Percentiles rank a stretch among this genome's conserved stretches.
phyloP scores from a whole-genome alignment of 2,888 invertebrate genomes.

The Theodoxus fluviatilis region DNA sequence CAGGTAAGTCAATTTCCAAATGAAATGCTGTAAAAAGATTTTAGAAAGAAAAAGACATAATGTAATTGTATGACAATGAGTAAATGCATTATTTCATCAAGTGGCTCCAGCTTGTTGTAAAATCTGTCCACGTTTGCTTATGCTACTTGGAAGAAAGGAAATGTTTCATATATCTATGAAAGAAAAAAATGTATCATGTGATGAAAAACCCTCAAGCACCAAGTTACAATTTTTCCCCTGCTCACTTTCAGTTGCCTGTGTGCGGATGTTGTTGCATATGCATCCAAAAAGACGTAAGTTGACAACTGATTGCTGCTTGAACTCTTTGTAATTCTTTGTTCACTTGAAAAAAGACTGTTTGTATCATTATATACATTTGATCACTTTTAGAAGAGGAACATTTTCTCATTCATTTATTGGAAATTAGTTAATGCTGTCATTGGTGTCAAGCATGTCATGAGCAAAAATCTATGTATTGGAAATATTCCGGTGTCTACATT shows the following conservation, averaged over 20 bases:
- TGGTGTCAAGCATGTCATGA: no score
- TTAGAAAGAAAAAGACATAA: no score
- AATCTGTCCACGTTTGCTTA: no score
- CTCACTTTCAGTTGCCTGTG: conserved; percentile 54
- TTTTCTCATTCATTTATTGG: not conserved
- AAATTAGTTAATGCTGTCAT: not conserved
- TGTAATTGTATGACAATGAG: no score
- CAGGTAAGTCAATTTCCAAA: no score
- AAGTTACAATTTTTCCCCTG: not conserved
- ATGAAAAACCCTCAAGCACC: not conserved
- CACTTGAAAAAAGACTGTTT: not conserved
- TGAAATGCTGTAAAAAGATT: no score
- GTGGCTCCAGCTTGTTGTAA: no score
- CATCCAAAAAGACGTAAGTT: conserved; percentile 55
- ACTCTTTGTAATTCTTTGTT: not conserved
- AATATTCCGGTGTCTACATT: no score
- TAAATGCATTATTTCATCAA: no score
- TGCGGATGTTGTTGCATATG: conserved; percentile 60
- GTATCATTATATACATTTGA: not conserved
- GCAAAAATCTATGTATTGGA: no score
- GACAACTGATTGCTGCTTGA: not conserved
- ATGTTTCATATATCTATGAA: no score
- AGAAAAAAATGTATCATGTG: not conserved
- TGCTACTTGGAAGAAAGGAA: no score
- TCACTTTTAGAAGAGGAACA: not conserved